These are phyloP conservation scores for Lagodon rhomboides DNA, from an alignment of 2,797 vertebrate genomes.

Conservation along the genomic window DNA sequence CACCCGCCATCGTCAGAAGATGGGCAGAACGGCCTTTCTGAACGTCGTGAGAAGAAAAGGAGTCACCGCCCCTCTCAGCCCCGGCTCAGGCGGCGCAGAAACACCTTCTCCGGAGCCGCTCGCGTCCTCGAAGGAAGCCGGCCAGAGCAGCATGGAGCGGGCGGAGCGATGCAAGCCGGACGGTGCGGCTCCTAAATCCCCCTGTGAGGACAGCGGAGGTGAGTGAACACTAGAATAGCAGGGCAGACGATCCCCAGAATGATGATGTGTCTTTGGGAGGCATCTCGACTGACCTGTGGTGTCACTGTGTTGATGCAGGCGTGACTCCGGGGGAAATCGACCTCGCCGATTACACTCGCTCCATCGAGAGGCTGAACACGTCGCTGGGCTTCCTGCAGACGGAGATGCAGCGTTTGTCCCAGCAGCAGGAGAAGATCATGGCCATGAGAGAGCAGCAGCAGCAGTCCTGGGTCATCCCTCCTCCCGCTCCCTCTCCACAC, in stretches of 20 bases:
- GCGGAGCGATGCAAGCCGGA: conserved; percentile 89
- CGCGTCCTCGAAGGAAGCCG: conserved; percentile 45
- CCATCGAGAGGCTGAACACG: conserved; percentile 94
- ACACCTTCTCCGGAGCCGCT: conserved; percentile 81
- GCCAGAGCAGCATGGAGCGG: conserved; percentile 68
- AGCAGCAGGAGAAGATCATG: conserved; percentile 97
- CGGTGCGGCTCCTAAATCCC: conserved; percentile 85
- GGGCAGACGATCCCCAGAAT: not conserved
- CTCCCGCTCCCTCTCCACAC: conserved; percentile 86
- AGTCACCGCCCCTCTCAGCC: conserved; percentile 86
- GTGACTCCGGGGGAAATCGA: conserved; percentile 88
- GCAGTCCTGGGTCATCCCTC: conserved; percentile 94
- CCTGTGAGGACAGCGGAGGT: conserved; percentile 85
- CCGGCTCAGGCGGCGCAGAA: conserved; percentile 85
- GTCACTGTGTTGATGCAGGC: conserved; percentile 55
- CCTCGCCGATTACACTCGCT: conserved; percentile 93
- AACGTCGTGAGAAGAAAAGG: conserved; percentile 96
- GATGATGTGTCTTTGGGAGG: not conserved
- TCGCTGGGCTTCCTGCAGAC: conserved; percentile 94
- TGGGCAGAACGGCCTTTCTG: conserved; percentile 97
- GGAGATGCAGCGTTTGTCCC: conserved; percentile 96
- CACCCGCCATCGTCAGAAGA: conserved; percentile 94
- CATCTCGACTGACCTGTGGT: not conserved
- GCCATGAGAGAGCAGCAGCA: conserved; percentile 94
- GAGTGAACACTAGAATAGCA: not conserved